A percentile compares a stretch with the other conserved stretches of the same genome.
Evolutionary conservation across 2,888 invertebrate species (phyloP).

Genomic region (Rhaphigaster nebulosa): DNA sequence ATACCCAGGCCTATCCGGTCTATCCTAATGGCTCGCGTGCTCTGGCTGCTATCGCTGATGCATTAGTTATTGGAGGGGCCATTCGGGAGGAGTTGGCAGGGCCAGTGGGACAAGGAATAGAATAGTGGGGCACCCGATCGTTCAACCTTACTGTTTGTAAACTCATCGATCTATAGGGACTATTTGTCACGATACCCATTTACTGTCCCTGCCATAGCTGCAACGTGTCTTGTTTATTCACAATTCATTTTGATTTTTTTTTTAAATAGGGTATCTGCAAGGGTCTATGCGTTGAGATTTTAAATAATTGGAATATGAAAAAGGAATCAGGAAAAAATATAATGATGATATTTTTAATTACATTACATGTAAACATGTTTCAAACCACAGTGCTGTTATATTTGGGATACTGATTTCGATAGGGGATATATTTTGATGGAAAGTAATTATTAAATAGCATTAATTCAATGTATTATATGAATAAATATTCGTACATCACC

Average conservation of each 20-base stretch:
- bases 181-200: too few species aligned
- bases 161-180: neutral
- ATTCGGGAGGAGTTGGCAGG: neutral
- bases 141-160: slow-evolving; percentile 24
- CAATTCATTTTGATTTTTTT: too few species aligned
- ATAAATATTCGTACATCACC: too few species aligned
- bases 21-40: neutral
- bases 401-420: too few species aligned
- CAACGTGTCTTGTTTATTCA: neutral
- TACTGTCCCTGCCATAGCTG: neutral
- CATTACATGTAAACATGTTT: too few species aligned
- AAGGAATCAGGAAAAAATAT: too few species aligned
- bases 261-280: neutral
- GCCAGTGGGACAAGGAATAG: neutral
- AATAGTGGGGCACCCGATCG: neutral
- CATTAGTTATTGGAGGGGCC: neutral
- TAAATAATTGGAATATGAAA: neutral
- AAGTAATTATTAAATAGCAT: too few species aligned
- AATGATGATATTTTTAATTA: too few species aligned
- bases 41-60: neutral
- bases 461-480: too few species aligned
- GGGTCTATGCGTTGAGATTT: neutral
- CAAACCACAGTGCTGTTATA: too few species aligned
- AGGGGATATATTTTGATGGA: too few species aligned
- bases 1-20: neutral